Conservation (phyloP, 2,797 vertebrate genomes). For the Ateles fusciceps region DNA sequence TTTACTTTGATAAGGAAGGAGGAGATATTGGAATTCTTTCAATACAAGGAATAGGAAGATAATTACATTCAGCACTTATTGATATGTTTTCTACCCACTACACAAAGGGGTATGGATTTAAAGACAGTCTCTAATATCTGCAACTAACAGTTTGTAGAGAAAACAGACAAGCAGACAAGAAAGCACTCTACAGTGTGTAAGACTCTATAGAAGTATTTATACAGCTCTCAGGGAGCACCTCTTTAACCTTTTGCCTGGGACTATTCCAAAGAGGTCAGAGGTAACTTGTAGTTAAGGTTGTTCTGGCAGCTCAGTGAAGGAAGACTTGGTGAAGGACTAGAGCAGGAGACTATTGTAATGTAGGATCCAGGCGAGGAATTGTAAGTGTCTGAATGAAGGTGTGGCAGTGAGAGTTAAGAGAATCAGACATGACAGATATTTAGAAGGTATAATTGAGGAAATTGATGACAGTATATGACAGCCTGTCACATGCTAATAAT, state of each 20-base stretch:
- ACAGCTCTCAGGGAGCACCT: not conserved
- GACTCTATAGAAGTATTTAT: not conserved
- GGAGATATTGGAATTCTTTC: not conserved
- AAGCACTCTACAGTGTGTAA: not conserved
- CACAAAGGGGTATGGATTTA: not conserved
- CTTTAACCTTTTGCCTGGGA: not conserved
- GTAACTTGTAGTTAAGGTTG: not conserved
- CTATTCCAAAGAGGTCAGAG: not conserved
- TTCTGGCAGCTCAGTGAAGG: not conserved
- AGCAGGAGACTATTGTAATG: not conserved
- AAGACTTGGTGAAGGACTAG: not conserved
- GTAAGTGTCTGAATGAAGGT: not conserved
- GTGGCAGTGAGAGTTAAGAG: not conserved
- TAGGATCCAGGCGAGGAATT: not conserved
- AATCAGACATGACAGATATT: not conserved
- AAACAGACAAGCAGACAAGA: not conserved
- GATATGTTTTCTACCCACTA: not conserved
- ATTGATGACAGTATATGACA: not conserved
- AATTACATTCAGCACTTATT: not conserved
- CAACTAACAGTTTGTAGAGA: not conserved
- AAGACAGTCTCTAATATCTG: not conserved
- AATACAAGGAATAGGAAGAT: not conserved
- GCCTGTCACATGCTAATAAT: not conserved
- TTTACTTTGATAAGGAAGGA: slow-evolving; percentile 32
- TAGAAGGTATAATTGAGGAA: not conserved